A percentile compares a stretch with the other conserved stretches of the same genome.
Evolutionary conservation across 2,888 invertebrate genomes (phyloP).

Genomic region (Tipula unca): DNA sequence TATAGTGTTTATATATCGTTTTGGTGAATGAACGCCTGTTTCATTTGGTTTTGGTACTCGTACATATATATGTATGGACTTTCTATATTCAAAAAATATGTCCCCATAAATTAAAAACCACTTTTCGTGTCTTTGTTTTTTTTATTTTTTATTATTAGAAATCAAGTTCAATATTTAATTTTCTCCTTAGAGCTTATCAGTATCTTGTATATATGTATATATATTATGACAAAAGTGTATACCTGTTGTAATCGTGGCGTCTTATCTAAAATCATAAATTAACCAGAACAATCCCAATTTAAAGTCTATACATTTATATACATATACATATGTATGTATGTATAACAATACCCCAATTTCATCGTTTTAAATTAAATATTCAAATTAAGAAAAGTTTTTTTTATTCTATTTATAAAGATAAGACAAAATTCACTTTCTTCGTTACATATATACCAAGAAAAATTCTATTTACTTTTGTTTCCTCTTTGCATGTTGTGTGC

Average conservation of each 20-base stretch:
- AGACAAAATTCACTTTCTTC: constrained; percentile 8
- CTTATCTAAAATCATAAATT: neutral
- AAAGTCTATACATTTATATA: no score
- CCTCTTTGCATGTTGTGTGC: neutral
- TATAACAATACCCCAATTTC: constrained; percentile 8
- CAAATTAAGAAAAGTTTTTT: neutral
- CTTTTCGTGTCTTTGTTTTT: neutral
- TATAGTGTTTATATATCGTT: neutral
- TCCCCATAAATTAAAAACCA: neutral
- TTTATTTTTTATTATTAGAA: neutral
- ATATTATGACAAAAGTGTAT: neutral
- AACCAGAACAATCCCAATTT: neutral
- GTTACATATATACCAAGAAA: neutral
- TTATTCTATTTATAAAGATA: neutral
- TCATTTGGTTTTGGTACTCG: neutral
- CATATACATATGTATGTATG: no score
- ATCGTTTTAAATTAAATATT: neutral
- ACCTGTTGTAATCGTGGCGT: neutral
- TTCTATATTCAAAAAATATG: neutral
- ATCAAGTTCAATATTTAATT: neutral
- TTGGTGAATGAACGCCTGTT: neutral
- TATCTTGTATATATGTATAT: neutral
- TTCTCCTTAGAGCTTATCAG: neutral
- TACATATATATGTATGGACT: neutral
- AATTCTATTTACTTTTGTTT: constrained; percentile 1